These are phyloP conservation scores for Philonicus albiceps DNA, from an alignment of 2,888 invertebrate species.

Conservation along the genomic window DNA sequence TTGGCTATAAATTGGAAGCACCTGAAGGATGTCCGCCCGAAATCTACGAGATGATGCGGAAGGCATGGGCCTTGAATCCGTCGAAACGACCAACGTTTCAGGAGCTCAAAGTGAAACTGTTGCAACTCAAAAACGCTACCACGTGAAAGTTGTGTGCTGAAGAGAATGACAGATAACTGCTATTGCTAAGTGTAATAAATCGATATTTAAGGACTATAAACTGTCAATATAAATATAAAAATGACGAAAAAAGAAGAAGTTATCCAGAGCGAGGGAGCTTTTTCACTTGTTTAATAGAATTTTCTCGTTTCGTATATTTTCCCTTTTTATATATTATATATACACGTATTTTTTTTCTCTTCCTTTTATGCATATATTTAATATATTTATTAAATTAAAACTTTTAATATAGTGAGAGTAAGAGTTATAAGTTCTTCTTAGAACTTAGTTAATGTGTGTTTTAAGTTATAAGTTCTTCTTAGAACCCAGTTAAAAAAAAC, in stretches of 20 bases:
- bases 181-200: conserved; percentile 29
- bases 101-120: conserved; percentile 62
- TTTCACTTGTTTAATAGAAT: not conserved
- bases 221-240: conserved; percentile 31
- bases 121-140: conserved; percentile 61
- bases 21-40: conserved; percentile 98
- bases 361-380: conserved; percentile 47
- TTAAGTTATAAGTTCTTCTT: too few species aligned
- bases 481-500: too few species aligned
- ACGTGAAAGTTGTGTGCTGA: conserved; percentile 55
- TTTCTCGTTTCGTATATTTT: conserved; percentile 1
- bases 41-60: conserved; percentile 95
- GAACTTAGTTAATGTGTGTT: too few species aligned
- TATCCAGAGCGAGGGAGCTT: conserved; percentile 1
- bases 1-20: conserved; percentile 99
- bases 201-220: conserved; percentile 26
- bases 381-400: conserved; percentile 46
- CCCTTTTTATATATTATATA: conserved; percentile 30
- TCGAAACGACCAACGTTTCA: conserved; percentile 87
- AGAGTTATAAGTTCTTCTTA: too few species aligned
- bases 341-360: conserved; percentile 34
- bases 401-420: conserved; percentile 45
- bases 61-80: conserved; percentile 93
- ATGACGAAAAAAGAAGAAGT: not conserved
- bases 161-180: not conserved